Conservation (phyloP, 23 tunicate genomes). For the Trididemnum clinides region DNA sequence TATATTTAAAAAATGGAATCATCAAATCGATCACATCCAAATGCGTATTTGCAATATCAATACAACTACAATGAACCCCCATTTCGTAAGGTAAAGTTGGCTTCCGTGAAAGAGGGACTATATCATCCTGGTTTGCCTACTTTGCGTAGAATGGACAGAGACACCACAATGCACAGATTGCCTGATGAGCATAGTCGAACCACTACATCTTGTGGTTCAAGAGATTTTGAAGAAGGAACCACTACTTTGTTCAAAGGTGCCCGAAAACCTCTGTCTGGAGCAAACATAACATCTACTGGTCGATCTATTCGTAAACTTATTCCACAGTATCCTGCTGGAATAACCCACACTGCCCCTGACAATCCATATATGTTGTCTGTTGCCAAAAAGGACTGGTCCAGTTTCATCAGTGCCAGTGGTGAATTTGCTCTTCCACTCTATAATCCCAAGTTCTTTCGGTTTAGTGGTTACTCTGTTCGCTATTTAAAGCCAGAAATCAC, state of each 20-base stretch:
- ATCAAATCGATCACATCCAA: constrained; percentile 67
- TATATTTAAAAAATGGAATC: constrained; percentile 41
- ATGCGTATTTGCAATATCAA: constrained; percentile 87
- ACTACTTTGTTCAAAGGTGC: constrained; percentile 53
- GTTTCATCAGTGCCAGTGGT: constrained; percentile 78
- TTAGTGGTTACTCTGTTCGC: constrained; percentile 90
- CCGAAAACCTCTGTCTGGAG: constrained; percentile 63
- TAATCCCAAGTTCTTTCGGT: constrained; percentile 74
- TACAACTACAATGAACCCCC: constrained; percentile 72
- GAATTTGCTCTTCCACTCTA: constrained; percentile 70
- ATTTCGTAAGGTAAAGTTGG: constrained; percentile 78
- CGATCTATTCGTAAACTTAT: constrained; percentile 57
- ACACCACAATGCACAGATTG: constrained; percentile 68
- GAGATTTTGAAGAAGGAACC: constrained; percentile 59
- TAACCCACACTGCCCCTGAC: constrained; percentile 54
- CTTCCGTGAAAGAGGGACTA: constrained; percentile 82
- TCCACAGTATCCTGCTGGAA: constrained; percentile 75
- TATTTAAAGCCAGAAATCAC: constrained; percentile 78
- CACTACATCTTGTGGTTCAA: constrained; percentile 83
- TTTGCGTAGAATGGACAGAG: constrained; percentile 86
- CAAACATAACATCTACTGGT: constrained; percentile 72
- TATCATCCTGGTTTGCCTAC: constrained; percentile 86
- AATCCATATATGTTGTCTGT: constrained; percentile 58
- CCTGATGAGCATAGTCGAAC: constrained; percentile 87
- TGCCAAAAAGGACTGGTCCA: constrained; percentile 78